Base-by-base conservation (phyloP, 2,888 invertebrate species). In the Agrotis ipsilon region DNA sequence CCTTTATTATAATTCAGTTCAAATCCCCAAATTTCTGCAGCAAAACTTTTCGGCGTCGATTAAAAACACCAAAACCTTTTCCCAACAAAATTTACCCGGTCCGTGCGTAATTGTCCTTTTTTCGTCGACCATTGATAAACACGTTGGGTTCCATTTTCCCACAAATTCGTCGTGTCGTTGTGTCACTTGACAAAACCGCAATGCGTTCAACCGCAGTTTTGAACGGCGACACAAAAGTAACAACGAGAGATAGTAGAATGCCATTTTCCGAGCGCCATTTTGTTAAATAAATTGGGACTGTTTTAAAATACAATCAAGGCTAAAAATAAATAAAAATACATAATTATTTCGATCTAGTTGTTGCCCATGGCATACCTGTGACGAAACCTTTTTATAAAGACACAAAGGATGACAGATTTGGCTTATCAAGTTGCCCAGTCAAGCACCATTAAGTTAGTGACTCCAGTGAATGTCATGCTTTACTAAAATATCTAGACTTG, bases 151-250 rank as follows among this genome's bases (percentile, higher is more conserved):
- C 67, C 60, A 78, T 77, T 64, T 52, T 61, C 19, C 68, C 73
- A 39, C 68, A 77, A 78, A 77, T 68, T 64, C 64, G 48, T 69
- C 58, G 54, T 57, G 19, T 43, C 48, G 39, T 61, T 59, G 32
- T 68, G 51, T 57, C 55, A 6, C n/a, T 16, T 27, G 49, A 21
- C 43, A 21, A 78, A 78, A 77, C 77, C 77, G 68, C 77, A 78
- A 14, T 52, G 64, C 61, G 48, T 65, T 65, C 45, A 27, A 61
- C 74, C 57, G 49, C 64, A 48, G 18, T 46, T 64, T 49, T 21
- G 13, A 70, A 59, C n/a, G 52, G 11, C 13, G 24, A 52, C 52
- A 46, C 16, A 52, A 32, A 52, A 43, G 24, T 63, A 49, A 55
- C 58, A 67, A 57, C 43, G 19, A 52, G 48, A 58, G 32, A 45